phyloP scores from a whole-genome alignment of 2,113 vertebrate genomes.

The Pangasianodon hypophthalmus region DNA sequence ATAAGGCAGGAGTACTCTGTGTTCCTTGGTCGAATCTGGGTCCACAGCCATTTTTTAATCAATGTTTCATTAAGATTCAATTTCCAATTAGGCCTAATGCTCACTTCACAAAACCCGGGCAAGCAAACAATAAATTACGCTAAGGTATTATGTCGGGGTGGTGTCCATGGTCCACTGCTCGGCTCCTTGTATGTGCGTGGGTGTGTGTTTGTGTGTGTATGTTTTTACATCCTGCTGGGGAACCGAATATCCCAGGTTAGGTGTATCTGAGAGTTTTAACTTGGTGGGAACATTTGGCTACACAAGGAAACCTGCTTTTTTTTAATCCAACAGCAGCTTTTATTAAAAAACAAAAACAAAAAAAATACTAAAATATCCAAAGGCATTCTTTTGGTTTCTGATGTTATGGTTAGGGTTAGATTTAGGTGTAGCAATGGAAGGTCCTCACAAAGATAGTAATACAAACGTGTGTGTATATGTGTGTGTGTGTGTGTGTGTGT shows the following conservation, averaged over 20 bases:
- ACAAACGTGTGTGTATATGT: background rate
- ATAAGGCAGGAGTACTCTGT: constrained; percentile 38
- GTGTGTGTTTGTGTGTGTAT: background rate
- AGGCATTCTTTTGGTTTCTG: background rate
- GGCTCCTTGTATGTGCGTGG: constrained; percentile 19
- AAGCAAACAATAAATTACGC: constrained; percentile 72
- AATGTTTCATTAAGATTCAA: constrained; percentile 71
- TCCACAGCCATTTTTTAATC: constrained; percentile 62
- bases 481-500: background rate
- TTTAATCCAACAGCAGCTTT: background rate
- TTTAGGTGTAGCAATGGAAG: background rate
- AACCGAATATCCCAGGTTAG: too few species aligned
- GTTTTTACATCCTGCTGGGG: background rate
- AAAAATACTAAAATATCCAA: background rate
- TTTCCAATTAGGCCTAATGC: constrained; percentile 68
- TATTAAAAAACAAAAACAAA: background rate
- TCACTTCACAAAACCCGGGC: constrained; percentile 63
- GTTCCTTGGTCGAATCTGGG: constrained; percentile 46
- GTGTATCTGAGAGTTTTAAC: background rate
- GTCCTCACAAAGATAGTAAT: background rate
- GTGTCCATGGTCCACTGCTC: constrained; percentile 59
- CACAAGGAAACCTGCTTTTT: background rate
- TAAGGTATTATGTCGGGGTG: constrained; percentile 64
- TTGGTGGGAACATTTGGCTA: background rate
- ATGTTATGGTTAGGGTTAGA: background rate